Evolutionary conservation across 2,888 invertebrate species (phyloP), one percentile per base, ranked within the genome.

Genomic region (Notodonta dromedarius): DNA sequence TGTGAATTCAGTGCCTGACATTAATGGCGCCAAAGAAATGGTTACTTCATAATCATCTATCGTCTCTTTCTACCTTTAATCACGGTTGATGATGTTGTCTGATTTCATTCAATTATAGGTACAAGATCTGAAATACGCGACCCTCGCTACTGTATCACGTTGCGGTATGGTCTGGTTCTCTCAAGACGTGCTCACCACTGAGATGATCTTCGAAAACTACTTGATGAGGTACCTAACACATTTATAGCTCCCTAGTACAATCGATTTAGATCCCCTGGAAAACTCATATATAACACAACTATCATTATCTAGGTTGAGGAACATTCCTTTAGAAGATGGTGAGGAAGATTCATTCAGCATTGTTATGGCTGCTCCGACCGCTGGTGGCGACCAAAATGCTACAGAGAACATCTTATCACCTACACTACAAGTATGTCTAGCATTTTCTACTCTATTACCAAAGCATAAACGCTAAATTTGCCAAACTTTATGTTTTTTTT

Each of bases 131-230:
- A 98, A 98, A 88, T 99, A 98, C 88, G 99, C 99, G 0, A 99
- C 99, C 0, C 94, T 99, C 70, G 99, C 99, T 16, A 99, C 99
- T 0, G 99, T 99, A 0, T 99, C 99, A 6, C 98, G 99, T 89
- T 99, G 99, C 87, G 99, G 99, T 71, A 99, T 99, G 99, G 99
- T 99, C 53, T 99, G 99, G 99, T 99, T 99, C 95, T 99, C 98
- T 11, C 99, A 99, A 87, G 99, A 99, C 88, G 99, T 99, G 0
- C 95, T 99, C 7, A 98, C 98, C 0, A 98, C 98, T 0, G 99
- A 99, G 89, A 99, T 99, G 99, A 97, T 99, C 77, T 99, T 99
- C 90, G 99, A 99, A 83, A 98, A 99, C 90, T 99, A 98, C 90
- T 94, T 99, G 80, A 93, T 96, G 74, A 89, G 94, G 94, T 93